A percentile compares a stretch with the other conserved stretches of the same genome.
Conservation (phyloP, 2,113 vertebrate species). For the Clarias gariepinus region DNA sequence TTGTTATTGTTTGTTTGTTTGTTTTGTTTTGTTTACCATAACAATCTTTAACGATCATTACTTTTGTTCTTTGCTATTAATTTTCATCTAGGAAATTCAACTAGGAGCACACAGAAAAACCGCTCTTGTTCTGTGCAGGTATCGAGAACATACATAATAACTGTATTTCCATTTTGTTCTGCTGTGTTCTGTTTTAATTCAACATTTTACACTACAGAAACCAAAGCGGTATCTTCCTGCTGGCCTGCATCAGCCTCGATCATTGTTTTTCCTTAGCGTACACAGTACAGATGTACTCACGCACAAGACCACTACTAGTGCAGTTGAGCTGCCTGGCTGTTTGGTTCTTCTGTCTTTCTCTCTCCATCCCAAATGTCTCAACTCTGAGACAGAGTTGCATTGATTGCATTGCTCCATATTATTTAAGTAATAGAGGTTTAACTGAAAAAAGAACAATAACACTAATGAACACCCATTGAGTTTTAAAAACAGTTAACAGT, state of each 20-base stretch:
- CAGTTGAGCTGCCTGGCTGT: too few relatives aligned
- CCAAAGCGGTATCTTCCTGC: slow-evolving; percentile 77
- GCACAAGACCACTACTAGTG: slow-evolving; percentile 56
- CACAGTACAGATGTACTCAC: slow-evolving; percentile 83
- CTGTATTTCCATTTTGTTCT: not conserved
- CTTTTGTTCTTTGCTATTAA: too few relatives aligned
- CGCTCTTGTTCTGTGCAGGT: not conserved
- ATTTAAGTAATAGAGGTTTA: too few relatives aligned
- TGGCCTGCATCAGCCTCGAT: slow-evolving; percentile 87
- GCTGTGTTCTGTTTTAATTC: not conserved
- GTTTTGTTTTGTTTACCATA: too few relatives aligned
- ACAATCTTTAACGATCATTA: too few relatives aligned
- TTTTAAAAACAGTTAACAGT: not conserved
- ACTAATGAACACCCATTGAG: too few relatives aligned
- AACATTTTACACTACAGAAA: not conserved
- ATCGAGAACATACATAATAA: not conserved
- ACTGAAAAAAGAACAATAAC: too few relatives aligned
- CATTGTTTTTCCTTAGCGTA: slow-evolving; percentile 86
- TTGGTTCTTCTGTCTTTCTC: too few relatives aligned
- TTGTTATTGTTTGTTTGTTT: too few relatives aligned
- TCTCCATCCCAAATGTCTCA: too few relatives aligned
- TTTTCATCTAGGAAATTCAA: not conserved
- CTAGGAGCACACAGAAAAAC: not conserved
- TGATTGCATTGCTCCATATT: too few relatives aligned
- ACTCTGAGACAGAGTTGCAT: too few relatives aligned